phyloP scores from a whole-genome alignment of 2,888 invertebrate species.

The Drosophila stalkeri region DNA sequence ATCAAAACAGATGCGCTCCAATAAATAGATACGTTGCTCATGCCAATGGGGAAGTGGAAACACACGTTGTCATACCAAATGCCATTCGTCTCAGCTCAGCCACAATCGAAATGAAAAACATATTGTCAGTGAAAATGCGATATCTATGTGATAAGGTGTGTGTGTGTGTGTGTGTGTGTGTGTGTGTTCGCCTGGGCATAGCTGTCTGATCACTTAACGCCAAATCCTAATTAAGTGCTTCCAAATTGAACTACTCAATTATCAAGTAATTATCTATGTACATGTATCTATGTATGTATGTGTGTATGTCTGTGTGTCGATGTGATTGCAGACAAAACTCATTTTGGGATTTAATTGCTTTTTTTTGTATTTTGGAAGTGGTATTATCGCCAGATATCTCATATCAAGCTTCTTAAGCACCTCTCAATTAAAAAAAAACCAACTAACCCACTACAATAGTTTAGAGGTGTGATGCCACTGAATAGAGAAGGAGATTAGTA shows the following conservation, averaged over 20 bases:
- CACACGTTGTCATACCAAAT: conserved; percentile 22
- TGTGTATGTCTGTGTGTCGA: not conserved
- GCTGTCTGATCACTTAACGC: conserved; percentile 38
- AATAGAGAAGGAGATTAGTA: too few relatives aligned
- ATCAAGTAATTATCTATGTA: conserved; percentile 37
- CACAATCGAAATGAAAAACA: conserved; percentile 19
- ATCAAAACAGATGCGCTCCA: conserved; percentile 53
- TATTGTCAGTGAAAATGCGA: conserved; percentile 13
- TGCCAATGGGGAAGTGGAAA: conserved; percentile 30
- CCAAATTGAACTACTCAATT: conserved; percentile 43
- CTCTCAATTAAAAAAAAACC: conserved; percentile 10
- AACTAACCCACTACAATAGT: not conserved
- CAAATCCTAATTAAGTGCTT: conserved; percentile 29
- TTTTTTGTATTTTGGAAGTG: not conserved
- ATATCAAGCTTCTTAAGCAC: conserved; percentile 2
- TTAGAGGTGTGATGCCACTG: not conserved
- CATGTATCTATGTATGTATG: not conserved
- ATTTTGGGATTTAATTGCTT: not conserved
- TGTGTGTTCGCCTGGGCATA: conserved; percentile 9
- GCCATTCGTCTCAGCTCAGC: conserved; percentile 1
- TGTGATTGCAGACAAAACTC: conserved; percentile 8
- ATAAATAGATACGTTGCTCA: conserved; percentile 32
- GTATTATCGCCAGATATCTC: conserved; percentile 6
- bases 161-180: conserved; percentile 1
- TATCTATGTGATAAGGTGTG: conserved; percentile 23